Evolutionary conservation across 30 jellyfish, hydroid and myxozoan genomes (phyloP).

Genomic region (Pelagia noctiluca): DNA sequence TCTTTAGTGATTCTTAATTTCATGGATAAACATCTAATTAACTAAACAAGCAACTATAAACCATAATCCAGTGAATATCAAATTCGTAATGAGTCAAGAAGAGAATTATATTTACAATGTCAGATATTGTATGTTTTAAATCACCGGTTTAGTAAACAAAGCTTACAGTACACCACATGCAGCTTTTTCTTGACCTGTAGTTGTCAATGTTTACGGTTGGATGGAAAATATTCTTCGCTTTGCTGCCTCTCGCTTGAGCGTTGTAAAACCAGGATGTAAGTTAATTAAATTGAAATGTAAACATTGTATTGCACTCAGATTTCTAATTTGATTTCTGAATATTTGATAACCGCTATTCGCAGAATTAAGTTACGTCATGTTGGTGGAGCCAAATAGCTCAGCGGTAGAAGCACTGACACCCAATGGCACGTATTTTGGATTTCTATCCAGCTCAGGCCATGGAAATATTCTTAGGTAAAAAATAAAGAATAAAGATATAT

Average conservation of each 20-base stretch:
- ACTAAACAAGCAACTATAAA: constrained; percentile 70
- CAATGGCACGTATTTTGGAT: too few species aligned
- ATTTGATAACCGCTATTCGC: too few species aligned
- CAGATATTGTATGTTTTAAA: constrained; percentile 56
- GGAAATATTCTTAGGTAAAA: too few species aligned
- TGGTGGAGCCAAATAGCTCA: too few species aligned
- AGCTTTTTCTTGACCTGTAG: constrained; percentile 29
- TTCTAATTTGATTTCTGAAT: too few species aligned
- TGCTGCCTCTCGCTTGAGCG: not conserved
- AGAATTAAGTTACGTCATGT: too few species aligned
- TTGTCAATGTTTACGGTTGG: too few species aligned
- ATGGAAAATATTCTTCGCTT: too few species aligned
- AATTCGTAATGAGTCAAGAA: constrained; percentile 70
- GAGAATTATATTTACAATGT: constrained; percentile 32
- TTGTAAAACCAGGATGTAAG: not conserved
- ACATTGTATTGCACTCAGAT: too few species aligned
- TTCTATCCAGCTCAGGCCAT: too few species aligned
- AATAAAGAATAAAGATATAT: too few species aligned
- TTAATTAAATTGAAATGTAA: constrained; percentile 4
- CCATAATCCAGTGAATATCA: constrained; percentile 47
- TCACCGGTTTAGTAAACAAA: constrained; percentile 62
- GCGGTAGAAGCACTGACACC: too few species aligned
- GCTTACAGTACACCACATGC: constrained; percentile 50
- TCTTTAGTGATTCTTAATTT: not conserved
- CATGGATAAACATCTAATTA: constrained; percentile 51